phyloP scores from a whole-genome alignment of 2,113 vertebrate species.

The Catagonus wagneri region DNA sequence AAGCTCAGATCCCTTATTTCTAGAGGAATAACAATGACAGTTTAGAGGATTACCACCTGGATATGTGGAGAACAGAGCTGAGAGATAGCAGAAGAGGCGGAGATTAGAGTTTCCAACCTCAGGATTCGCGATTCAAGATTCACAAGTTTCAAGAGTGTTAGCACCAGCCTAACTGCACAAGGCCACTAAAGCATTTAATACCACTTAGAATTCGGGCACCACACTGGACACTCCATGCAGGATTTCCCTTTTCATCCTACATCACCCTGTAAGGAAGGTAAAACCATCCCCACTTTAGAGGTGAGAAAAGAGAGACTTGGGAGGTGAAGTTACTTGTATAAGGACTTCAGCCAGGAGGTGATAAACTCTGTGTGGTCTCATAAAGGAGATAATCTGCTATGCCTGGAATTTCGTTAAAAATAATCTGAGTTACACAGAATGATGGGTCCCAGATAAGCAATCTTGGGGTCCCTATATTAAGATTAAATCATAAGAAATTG shows the following conservation, averaged over 20 bases:
- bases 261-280: not conserved
- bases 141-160: not conserved
- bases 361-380: not conserved
- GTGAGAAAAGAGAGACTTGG: not conserved
- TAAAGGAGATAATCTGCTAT: not conserved
- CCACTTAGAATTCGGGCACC: not conserved
- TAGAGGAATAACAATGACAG: not conserved
- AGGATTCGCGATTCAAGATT: too few species aligned
- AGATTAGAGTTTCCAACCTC: not conserved
- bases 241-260: not conserved
- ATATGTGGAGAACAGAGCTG: not conserved
- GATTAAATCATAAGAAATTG: not conserved
- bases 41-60: not conserved
- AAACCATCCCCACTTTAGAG: not conserved
- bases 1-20: not conserved
- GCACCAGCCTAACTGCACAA: not conserved
- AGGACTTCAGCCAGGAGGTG: not conserved
- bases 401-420: not conserved
- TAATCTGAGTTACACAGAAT: conserved; percentile 16
- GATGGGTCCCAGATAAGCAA: not conserved
- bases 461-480: not conserved
- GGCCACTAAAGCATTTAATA: not conserved
- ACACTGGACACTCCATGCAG: not conserved
- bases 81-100: not conserved
- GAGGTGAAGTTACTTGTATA: not conserved